phyloP scores from a whole-genome alignment of 1,140 invertebrate genomes.

The Helicoverpa armigera region DNA sequence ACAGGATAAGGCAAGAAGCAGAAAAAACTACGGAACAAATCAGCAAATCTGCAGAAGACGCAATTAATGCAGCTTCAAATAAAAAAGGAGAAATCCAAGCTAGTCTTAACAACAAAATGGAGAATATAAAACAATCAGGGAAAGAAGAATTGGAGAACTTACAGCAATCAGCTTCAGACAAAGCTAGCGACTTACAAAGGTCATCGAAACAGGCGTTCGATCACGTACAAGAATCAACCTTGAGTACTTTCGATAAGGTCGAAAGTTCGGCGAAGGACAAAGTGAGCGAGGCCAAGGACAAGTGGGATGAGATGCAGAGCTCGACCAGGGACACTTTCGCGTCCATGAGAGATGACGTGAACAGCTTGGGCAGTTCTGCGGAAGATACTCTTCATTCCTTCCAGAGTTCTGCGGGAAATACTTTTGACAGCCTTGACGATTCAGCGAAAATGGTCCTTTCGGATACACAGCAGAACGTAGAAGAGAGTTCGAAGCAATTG shows the following conservation, averaged over 20 bases:
- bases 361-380: constrained; percentile 74
- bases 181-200: constrained; percentile 65
- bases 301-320: constrained; percentile 78
- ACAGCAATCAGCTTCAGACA: constrained; percentile 63
- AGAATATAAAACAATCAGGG: constrained; percentile 64
- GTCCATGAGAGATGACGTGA: constrained; percentile 73
- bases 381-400: constrained; percentile 81
- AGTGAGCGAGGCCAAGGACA: constrained; percentile 69
- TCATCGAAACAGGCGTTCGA: constrained; percentile 73
- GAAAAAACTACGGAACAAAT: constrained; percentile 79
- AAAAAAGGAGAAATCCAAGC: constrained; percentile 71
- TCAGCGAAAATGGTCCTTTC: constrained; percentile 68
- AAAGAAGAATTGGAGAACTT: constrained; percentile 64
- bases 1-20: constrained; percentile 78
- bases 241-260: constrained; percentile 79
- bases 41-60: constrained; percentile 76
- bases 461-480: constrained; percentile 58
- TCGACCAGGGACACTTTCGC: constrained; percentile 78
- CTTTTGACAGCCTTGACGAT: constrained; percentile 81
- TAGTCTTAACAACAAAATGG: constrained; percentile 62
- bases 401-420: constrained; percentile 82
- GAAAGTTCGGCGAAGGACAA: constrained; percentile 81
- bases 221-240: constrained; percentile 77
- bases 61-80: constrained; percentile 69
- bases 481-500: constrained; percentile 67